These are phyloP conservation scores for Decapterus maruadsi DNA, from an alignment of 2,797 vertebrate species.

Conservation along the genomic window DNA sequence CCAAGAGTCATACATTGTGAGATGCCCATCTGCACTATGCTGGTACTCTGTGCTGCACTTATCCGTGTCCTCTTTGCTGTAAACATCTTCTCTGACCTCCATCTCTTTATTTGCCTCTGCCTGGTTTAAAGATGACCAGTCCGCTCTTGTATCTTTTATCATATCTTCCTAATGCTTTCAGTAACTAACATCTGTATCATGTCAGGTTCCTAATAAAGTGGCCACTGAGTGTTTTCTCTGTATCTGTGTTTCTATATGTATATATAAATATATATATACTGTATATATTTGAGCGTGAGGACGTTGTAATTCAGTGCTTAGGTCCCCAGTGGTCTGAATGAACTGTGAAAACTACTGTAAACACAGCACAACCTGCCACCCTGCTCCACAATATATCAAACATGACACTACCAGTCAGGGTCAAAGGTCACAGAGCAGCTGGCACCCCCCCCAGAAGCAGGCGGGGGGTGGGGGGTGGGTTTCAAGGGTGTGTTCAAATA, in stretches of 20 bases:
- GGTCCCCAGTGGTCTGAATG: neutral
- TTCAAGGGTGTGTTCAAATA: conserved; percentile 40
- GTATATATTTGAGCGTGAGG: neutral
- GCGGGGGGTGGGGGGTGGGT: neutral
- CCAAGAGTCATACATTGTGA: too few relatives aligned
- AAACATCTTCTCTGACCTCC: neutral
- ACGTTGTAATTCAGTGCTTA: conserved; percentile 16
- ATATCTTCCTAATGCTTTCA: neutral
- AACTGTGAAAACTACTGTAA: neutral
- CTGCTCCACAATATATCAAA: conserved; percentile 2
- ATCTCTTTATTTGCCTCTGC: neutral
- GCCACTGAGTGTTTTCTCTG: conserved; percentile 10
- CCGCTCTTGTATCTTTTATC: neutral
- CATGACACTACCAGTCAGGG: conserved; percentile 15
- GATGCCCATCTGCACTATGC: neutral
- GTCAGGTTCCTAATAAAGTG: conserved; percentile 16
- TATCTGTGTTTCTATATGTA: neutral
- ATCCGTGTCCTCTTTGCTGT: neutral
- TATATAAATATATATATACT: too few relatives aligned
- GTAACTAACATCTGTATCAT: neutral
- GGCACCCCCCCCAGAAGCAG: neutral
- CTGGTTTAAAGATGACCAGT: neutral
- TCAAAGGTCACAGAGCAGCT: conserved; percentile 39
- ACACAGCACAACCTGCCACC: conserved; percentile 1
- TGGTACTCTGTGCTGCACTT: neutral